Evolutionary conservation across 2,888 invertebrate species (phyloP).

Genomic region (Gari tellinella): DNA sequence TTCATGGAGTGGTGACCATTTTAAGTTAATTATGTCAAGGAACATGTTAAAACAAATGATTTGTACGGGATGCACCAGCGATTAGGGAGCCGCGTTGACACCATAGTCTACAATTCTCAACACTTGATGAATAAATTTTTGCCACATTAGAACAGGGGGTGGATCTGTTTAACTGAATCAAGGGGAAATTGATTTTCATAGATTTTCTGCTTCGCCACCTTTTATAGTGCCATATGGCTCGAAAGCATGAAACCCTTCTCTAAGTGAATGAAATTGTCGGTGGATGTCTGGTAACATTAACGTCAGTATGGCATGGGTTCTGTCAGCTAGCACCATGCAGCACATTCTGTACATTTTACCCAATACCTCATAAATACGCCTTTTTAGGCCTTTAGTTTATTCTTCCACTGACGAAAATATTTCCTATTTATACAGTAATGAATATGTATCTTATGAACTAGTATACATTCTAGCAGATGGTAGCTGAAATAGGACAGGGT

Average conservation of each 20-base stretch:
- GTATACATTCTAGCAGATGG: too few relatives aligned
- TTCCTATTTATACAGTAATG: too few relatives aligned
- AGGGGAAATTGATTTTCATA: conserved; percentile 5
- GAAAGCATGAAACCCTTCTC: not conserved
- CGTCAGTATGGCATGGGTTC: too few relatives aligned
- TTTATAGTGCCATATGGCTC: conserved; percentile 6
- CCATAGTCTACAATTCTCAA: not conserved
- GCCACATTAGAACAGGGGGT: conserved; percentile 2
- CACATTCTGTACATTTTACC: too few relatives aligned
- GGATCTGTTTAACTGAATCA: conserved; percentile 7
- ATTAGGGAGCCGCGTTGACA: conserved; percentile 1
- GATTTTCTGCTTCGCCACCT: conserved; percentile 9
- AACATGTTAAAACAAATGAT: conserved; percentile 4
- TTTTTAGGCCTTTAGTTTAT: too few relatives aligned
- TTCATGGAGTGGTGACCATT: conserved; percentile 15
- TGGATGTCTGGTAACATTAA: too few relatives aligned
- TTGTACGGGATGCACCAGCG: not conserved
- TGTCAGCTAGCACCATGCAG: too few relatives aligned
- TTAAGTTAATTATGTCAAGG: not conserved
- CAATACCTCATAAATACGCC: too few relatives aligned
- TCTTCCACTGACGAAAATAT: too few relatives aligned
- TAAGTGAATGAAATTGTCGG: too few relatives aligned
- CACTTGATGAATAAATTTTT: conserved; percentile 3
- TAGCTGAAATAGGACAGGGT: too few relatives aligned
- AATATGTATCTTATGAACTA: too few relatives aligned